Percentiles rank a stretch among this genome's conserved stretches.
These are phyloP conservation scores for Quadroppia sp. DNA, from an alignment of 2,888 invertebrate genomes.

Conservation along the genomic window DNA sequence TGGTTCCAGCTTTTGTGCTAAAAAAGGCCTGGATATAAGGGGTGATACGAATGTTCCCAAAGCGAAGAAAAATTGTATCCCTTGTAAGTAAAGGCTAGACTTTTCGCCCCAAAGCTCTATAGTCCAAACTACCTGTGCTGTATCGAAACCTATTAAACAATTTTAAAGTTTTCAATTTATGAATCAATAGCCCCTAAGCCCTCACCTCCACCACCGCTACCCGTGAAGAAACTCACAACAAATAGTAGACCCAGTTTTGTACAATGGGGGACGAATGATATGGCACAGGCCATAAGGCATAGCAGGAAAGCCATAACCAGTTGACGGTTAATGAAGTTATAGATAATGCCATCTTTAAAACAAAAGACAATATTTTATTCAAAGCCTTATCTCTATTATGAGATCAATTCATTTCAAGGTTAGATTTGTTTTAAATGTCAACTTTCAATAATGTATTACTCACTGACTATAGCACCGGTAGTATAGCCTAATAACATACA, in stretches of 20 bases:
- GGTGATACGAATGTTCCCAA: slow-evolving; percentile 30
- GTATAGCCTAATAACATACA: slow-evolving; percentile 15
- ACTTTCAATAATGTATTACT: neutral
- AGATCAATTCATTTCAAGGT: neutral
- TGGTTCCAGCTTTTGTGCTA: neutral
- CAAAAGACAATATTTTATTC: neutral
- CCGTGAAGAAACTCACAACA: neutral
- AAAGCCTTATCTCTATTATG: neutral
- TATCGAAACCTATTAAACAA: neutral
- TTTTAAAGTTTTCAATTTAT: neutral
- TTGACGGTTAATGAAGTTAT: slow-evolving; percentile 12
- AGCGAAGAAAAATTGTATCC: slow-evolving; percentile 13
- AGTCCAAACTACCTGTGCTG: slow-evolving; percentile 25
- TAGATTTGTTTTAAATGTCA: no score
- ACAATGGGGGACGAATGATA: neutral
- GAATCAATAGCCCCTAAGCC: no score
- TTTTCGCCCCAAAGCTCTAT: slow-evolving; percentile 8
- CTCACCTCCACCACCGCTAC: slow-evolving; percentile 13
- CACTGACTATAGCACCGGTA: slow-evolving; percentile 2
- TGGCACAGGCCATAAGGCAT: neutral
- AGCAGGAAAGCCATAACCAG: neutral
- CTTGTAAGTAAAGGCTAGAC: neutral
- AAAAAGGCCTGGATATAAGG: neutral
- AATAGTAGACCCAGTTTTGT: neutral
- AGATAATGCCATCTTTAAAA: slow-evolving; percentile 8